These are phyloP conservation scores for Lutjanus argentimaculatus DNA, from an alignment of 2,797 vertebrate species.

Conservation along the genomic window DNA sequence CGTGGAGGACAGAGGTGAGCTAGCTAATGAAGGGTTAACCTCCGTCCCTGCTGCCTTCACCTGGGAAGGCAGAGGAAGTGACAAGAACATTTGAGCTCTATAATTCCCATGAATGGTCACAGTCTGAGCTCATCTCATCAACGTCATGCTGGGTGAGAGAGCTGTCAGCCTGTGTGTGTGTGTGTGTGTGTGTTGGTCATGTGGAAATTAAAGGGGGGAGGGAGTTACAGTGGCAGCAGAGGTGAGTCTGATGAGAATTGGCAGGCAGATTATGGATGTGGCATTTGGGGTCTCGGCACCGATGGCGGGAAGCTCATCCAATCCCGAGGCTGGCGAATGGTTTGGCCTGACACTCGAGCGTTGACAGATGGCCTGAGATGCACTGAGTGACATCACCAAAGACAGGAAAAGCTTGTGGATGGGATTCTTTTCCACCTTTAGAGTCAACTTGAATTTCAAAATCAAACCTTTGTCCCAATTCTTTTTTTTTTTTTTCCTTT, in stretches of 20 bases:
- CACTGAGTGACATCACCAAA: slow-evolving; percentile 51
- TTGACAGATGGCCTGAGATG: slow-evolving; percentile 45
- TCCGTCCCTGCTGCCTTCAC: slow-evolving; percentile 32
- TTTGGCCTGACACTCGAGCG: slow-evolving; percentile 32
- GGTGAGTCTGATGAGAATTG: slow-evolving; percentile 79
- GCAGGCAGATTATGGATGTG: slow-evolving; percentile 80
- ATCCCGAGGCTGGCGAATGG: slow-evolving; percentile 17
- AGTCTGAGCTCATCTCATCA: slow-evolving; percentile 59
- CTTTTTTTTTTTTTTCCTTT: not conserved
- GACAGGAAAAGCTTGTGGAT: slow-evolving; percentile 22
- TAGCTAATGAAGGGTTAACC: slow-evolving; percentile 15
- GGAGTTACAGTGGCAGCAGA: slow-evolving; percentile 29
- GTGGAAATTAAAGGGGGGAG: slow-evolving; percentile 2
- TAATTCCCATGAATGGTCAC: slow-evolving; percentile 66
- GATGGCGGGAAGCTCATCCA: slow-evolving; percentile 32
- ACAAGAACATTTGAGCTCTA: slow-evolving; percentile 74
- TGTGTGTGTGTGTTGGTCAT: slow-evolving; percentile 18
- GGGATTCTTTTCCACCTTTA: slow-evolving; percentile 30
- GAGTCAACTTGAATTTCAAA: slow-evolving; percentile 58
- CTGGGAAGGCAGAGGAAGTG: slow-evolving; percentile 55
- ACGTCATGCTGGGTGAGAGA: slow-evolving; percentile 46
- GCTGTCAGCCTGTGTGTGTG: slow-evolving; percentile 41
- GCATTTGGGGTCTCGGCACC: slow-evolving; percentile 70
- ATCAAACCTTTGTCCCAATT: slow-evolving; percentile 25
- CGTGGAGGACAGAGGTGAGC: not conserved